A percentile compares a stretch with the other conserved stretches of the same genome.
Evolutionary conservation across 1,140 invertebrate genomes (phyloP).

Genomic region (Bombus picipes): DNA sequence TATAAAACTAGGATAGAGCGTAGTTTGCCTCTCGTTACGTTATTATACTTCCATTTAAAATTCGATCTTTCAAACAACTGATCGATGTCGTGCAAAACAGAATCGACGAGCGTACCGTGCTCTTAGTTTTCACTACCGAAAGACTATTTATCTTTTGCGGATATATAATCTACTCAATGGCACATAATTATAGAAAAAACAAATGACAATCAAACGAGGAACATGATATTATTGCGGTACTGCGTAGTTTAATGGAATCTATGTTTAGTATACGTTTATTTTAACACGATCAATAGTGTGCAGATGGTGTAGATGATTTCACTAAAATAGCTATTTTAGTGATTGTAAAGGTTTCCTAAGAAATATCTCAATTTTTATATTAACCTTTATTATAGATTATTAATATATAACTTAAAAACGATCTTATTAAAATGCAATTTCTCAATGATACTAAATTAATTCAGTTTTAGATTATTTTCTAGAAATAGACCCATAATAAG

Average conservation of each 20-base stretch:
- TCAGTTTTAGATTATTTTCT: neutral
- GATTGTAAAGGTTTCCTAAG: neutral
- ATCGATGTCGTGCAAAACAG: conserved; percentile 6
- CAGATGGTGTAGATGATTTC: neutral
- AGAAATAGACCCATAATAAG: neutral
- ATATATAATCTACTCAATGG: no score
- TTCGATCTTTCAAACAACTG: neutral
- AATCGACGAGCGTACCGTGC: conserved; percentile 31
- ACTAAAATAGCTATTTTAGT: neutral
- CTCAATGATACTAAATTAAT: no score
- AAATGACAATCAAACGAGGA: conserved; percentile 2
- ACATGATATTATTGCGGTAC: conserved; percentile 12
- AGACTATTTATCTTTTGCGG: neutral
- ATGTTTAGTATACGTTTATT: neutral
- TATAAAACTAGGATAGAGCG: conserved; percentile 33
- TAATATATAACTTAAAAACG: no score
- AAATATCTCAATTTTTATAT: neutral
- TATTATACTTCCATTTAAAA: neutral
- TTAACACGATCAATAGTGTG: neutral
- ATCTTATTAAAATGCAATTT: no score
- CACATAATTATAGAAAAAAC: neutral
- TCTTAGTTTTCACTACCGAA: neutral
- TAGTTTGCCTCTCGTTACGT: neutral
- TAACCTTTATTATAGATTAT: neutral
- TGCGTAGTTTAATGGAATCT: neutral